Evolutionary conservation across 2,113 vertebrate genomes (phyloP), one percentile per base, ranked within the genome.

Genomic region (Miniopterus natalensis): DNA sequence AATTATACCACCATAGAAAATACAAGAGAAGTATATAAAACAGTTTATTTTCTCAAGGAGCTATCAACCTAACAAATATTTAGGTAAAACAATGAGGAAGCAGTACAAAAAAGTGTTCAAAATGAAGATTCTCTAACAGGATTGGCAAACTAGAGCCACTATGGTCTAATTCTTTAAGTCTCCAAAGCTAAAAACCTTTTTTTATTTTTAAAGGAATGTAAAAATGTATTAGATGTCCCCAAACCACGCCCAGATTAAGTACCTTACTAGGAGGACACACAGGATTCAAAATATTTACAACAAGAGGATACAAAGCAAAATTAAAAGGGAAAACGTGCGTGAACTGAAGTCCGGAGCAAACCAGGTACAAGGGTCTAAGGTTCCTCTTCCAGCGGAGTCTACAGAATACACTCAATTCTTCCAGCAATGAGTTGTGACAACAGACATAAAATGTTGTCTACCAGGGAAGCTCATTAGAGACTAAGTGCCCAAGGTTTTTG

Each of bases 231-330:
- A 45, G 65, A 45, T 36, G 20, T 63, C 55, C 15, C 55, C 20
- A 91, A 63, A 71, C 23, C 36, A 88, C 17, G 0, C 6, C 80
- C n/a, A 70, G 36, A 75, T 79, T 78, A 40, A 71, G 21, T 2
- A n/a, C 73, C 49, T 88, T 10, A 15, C 27, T 80, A 63, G 11
- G 29, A 70, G 42, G 42, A 75, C 21, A 71, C 42, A 77, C 1
- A 68, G 42, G n/a, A 53, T 75, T 71, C 40, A 88, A 36, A 3
- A n/a, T 31, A 74, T 2, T 29, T 42, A 75, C 10, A 81, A 81
- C n/a, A 74, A 83, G 75, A 90, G 47, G 14, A 81, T 71, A 83
- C 40, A 85, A 70, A 68, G 20, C 20, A 90, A 90, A 87, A 78
- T 17, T 7, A 42, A 59, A 79, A 83, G 27, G 13, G 9, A 74